Evolutionary conservation across 2,113 vertebrate species (phyloP).

Genomic region (Pavo muticus): DNA sequence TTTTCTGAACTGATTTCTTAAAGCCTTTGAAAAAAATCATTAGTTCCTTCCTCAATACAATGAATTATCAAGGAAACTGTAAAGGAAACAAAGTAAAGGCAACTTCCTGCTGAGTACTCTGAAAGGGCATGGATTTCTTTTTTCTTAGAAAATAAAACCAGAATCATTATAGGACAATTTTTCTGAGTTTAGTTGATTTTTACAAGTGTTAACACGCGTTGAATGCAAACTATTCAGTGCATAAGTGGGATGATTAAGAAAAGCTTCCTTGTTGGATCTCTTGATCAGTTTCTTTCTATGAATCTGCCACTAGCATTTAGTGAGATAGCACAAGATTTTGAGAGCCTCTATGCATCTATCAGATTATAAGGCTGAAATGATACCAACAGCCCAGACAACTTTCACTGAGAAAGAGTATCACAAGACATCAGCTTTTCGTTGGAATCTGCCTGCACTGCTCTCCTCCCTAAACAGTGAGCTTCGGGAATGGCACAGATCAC

Average conservation of each 20-base stretch:
- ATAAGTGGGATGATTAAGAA: neutral
- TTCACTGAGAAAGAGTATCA: neutral
- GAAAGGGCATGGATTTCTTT: neutral
- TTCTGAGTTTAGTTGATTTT: slow-evolving; percentile 6
- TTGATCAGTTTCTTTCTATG: neutral
- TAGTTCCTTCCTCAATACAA: neutral
- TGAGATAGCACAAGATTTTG: neutral
- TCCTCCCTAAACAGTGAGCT: neutral
- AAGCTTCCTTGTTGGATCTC: neutral
- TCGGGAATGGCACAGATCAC: neutral
- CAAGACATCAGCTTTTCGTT: neutral
- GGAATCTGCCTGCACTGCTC: neutral
- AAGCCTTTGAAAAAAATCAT: neutral
- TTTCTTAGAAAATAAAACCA: neutral
- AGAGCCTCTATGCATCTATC: neutral
- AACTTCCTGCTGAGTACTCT: neutral
- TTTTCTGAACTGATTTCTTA: slow-evolving; percentile 24
- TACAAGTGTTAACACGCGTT: neutral
- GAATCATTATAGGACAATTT: neutral
- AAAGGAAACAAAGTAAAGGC: neutral
- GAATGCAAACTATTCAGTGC: neutral
- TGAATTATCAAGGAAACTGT: neutral
- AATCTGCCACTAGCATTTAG: neutral
- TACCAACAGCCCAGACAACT: neutral
- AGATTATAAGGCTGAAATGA: neutral